Base-by-base conservation (phyloP, 2,888 invertebrate species). In the Mellilla xanthometata region DNA sequence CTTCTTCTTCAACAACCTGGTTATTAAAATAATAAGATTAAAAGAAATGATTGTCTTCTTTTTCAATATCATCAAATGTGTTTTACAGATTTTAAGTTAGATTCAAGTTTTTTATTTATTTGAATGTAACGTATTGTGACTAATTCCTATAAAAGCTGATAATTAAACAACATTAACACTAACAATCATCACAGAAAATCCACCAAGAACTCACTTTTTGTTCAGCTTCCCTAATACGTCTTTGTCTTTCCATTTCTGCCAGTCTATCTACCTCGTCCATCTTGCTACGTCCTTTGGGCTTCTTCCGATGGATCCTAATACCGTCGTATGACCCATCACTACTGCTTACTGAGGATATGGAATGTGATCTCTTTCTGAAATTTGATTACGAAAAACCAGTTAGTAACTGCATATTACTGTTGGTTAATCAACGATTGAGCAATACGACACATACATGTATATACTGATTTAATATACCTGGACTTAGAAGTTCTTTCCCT, bases 1-100 rank as follows among this genome's bases (percentile, higher is more conserved):
- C 96, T 88, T 98, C 98, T 81, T 97, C 97, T 90, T 98, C 97
- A n/a, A 98, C 95, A 67, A 97, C 88, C 90, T 93, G 7, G 15
- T n/a, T n/a, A n/a, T n/a, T n/a, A 6, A 5, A 26, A 19, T 28
- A 28, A 11, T 4, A 11, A 4, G n/a, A n/a, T n/a, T n/a, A n/a
- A n/a, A n/a, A n/a, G n/a, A n/a, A n/a, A n/a, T n/a, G n/a, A n/a
- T n/a, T n/a, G n/a, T n/a, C n/a, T n/a, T n/a, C n/a, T n/a, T n/a
- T n/a, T n/a, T n/a, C n/a, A n/a, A n/a, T n/a, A n/a, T n/a, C n/a
- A n/a, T n/a, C n/a, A n/a, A n/a, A n/a, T n/a, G n/a, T n/a, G n/a
- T n/a, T n/a, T n/a, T n/a, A n/a, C n/a, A n/a, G n/a, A n/a, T n/a
- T n/a, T n/a, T n/a, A n/a, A n/a, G n/a, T n/a, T n/a, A n/a, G n/a